phyloP scores from a whole-genome alignment of 2,888 invertebrate genomes.

The Acrocyrtus sp. region DNA sequence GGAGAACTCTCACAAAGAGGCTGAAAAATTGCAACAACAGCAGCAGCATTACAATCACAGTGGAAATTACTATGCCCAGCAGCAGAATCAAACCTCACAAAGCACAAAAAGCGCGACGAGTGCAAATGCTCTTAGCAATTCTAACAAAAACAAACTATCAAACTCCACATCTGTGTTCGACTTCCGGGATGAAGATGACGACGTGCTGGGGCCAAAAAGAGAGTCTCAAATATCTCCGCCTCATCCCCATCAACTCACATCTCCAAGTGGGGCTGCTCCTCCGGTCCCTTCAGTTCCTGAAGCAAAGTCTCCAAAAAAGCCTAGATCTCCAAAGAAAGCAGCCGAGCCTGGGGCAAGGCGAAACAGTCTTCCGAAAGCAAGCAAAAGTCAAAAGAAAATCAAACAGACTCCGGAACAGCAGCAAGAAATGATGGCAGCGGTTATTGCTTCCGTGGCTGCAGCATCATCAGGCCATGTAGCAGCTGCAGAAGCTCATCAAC shows the following conservation, averaged over 20 bases:
- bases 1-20: conserved; percentile 59
- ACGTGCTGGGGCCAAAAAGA: conserved; percentile 65
- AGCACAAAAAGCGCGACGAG: conserved; percentile 33
- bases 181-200: conserved; percentile 74
- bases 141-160: conserved; percentile 45
- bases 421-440: conserved; percentile 42
- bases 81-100: conserved; percentile 17
- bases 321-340: conserved; percentile 54
- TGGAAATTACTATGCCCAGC: conserved; percentile 52
- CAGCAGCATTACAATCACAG: conserved; percentile 51
- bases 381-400: conserved; percentile 24
- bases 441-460: conserved; percentile 37
- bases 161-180: conserved; percentile 74
- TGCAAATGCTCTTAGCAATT: conserved; percentile 30
- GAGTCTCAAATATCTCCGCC: conserved; percentile 25
- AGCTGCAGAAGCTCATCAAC: conserved; percentile 42
- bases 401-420: conserved; percentile 34
- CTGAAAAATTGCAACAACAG: conserved; percentile 46
- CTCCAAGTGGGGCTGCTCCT: conserved; percentile 1
- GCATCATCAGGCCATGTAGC: conserved; percentile 15
- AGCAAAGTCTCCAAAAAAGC: conserved; percentile 39
- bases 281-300: conserved; percentile 14
- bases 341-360: conserved; percentile 41
- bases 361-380: conserved; percentile 44
- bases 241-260: background rate